Evolutionary conservation across 2,797 vertebrate genomes (phyloP).

Genomic region (Hylomyscus alleni): DNA sequence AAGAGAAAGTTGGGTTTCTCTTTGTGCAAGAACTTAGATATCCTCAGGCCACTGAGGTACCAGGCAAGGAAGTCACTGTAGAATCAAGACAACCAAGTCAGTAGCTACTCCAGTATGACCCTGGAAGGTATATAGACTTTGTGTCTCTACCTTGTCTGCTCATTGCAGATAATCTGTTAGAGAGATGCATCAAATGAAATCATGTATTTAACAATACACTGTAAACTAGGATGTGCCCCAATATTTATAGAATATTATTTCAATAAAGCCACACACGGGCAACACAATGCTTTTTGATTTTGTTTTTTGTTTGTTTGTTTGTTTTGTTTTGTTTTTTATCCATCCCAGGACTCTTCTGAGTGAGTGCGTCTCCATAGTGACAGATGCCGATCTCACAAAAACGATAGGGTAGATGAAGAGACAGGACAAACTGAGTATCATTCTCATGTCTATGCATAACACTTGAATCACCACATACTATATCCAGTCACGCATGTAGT

Average conservation of each 20-base stretch:
- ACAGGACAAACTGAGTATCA: background rate
- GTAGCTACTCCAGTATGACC: background rate
- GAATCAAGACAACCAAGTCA: background rate
- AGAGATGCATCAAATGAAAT: background rate
- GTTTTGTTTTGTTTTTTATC: background rate
- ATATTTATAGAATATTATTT: background rate
- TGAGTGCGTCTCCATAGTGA: background rate
- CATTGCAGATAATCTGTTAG: background rate
- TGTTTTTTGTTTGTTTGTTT: slow-evolving; percentile 32
- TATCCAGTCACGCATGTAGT: background rate
- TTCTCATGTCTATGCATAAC: background rate
- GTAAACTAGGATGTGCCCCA: background rate
- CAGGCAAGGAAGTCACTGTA: background rate
- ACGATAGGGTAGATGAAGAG: background rate
- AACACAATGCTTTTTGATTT: background rate
- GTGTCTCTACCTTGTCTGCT: background rate
- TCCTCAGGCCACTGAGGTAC: background rate
- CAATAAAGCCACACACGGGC: background rate
- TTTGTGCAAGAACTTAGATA: background rate
- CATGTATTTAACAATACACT: background rate
- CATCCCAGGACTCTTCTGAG: background rate
- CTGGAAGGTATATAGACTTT: background rate
- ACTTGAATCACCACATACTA: slow-evolving; percentile 28
- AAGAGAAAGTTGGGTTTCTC: no score
- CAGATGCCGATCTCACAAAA: slow-evolving; percentile 24